These are phyloP conservation scores for Poecile montanus DNA, from an alignment of 2,797 vertebrate genomes.

Conservation along the genomic window DNA sequence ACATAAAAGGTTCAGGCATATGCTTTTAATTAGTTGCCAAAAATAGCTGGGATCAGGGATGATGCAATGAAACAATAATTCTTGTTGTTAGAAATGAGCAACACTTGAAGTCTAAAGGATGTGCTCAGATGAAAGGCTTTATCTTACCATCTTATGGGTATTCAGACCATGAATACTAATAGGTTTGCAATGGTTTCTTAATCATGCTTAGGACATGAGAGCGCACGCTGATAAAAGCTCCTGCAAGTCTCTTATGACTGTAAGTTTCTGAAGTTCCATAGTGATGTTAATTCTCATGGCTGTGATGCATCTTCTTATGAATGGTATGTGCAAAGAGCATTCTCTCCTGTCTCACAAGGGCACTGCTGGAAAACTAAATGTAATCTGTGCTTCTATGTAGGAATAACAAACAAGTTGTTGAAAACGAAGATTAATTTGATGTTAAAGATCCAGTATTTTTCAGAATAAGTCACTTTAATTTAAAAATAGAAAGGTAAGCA, in stretches of 20 bases:
- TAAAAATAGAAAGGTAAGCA: background rate
- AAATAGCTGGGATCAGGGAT: slow-evolving; percentile 64
- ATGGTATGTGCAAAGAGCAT: background rate
- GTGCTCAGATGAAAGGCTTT: slow-evolving; percentile 18
- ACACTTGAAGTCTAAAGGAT: slow-evolving; percentile 52
- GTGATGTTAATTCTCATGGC: slow-evolving; percentile 41
- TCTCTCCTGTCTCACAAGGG: background rate
- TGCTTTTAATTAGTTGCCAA: slow-evolving; percentile 78
- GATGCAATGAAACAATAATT: slow-evolving; percentile 49
- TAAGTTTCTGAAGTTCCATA: slow-evolving; percentile 51
- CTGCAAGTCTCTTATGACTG: background rate
- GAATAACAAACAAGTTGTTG: background rate
- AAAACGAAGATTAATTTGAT: slow-evolving; percentile 39
- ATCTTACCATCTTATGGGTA: slow-evolving; percentile 10
- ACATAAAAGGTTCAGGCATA: slow-evolving; percentile 74
- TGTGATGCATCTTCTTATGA: slow-evolving; percentile 22
- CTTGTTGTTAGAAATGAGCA: slow-evolving; percentile 40
- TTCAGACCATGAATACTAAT: slow-evolving; percentile 24
- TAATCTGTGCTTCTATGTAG: background rate
- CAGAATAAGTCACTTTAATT: slow-evolving; percentile 43
- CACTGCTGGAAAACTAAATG: background rate
- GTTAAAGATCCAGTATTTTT: slow-evolving; percentile 29
- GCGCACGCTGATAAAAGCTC: background rate
- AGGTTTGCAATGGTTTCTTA: slow-evolving; percentile 51
- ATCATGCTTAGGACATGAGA: slow-evolving; percentile 60